Base-by-base conservation (phyloP, 2,888 invertebrate genomes). In the Mongoloraphidia duomilia region DNA sequence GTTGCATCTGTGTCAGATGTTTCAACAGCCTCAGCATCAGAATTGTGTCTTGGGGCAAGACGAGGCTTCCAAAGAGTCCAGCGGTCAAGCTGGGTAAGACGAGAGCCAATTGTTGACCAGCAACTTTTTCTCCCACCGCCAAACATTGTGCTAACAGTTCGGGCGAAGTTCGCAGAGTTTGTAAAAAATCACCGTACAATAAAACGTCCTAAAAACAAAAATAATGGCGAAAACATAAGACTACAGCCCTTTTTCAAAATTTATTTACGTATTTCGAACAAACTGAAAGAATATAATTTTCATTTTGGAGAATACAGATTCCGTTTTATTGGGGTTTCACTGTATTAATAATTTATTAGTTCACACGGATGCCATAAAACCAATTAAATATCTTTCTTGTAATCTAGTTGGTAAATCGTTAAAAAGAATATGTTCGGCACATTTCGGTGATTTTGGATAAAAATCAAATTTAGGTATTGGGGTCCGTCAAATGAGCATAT, bases 21-120 rank as follows among this genome's bases (percentile, higher is more conserved):
- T 77, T 72, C 49, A 84, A 59, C 41, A 85, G 61, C 55, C 75
- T 72, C n/a, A 84, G 63, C 52, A 82, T 73, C 58, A 78, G 69
- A 53, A 75, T 73, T 57, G 83, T 82, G 65, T 90, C 88, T 60
- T 84, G 83, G 0, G 80, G 80, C 56, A 88, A 72, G 45, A 88
- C 71, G 56, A 82, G 79, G 61, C 82, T 82, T 13, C 84, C 83
- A 61, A 82, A 88, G 1, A 86, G 65, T 1, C 84, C 82, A 17
- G 79, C 75, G 36, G 80, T 70, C 33, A 80, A 60, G 34, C 75
- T 74, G 52, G 77, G 73, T 34, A 78, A 67, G 8, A 77, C 65
- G 48, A 62, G 66, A 36, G 58, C 55, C 34, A 57, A 56, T 46
- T 59, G 53, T 41, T 63, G 63, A 34, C 61, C 59, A 14, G 69